A percentile compares a stretch with the other conserved stretches of the same genome.
Conservation (phyloP, 2,113 vertebrate genomes). For the Syngnathoides biaculeatus region DNA sequence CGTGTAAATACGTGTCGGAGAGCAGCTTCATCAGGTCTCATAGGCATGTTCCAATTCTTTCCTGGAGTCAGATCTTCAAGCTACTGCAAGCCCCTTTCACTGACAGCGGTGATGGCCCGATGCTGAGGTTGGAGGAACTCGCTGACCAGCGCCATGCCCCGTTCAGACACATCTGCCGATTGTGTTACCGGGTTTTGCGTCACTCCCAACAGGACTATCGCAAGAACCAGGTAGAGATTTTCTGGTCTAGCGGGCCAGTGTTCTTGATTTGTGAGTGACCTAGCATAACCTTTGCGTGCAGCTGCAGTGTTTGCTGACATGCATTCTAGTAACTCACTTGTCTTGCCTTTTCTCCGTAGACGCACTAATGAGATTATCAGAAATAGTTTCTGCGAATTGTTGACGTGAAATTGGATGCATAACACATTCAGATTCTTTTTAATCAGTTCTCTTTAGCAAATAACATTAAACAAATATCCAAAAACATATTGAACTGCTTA, state of each 20-base stretch:
- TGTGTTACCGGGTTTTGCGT: conserved; percentile 92
- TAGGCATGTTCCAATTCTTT: neutral
- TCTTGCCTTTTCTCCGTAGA: conserved; percentile 1
- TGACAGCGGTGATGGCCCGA: conserved; percentile 92
- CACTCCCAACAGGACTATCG: conserved; percentile 98
- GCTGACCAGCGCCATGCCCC: conserved; percentile 95
- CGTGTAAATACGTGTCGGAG: neutral
- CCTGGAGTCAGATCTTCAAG: conserved; percentile 87
- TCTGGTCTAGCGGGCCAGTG: neutral
- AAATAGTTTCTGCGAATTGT: neutral
- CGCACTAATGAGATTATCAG: conserved; percentile 3
- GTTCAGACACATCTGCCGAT: conserved; percentile 93
- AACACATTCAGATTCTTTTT: too few species aligned
- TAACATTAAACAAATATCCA: too few species aligned
- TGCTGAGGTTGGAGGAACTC: conserved; percentile 92
- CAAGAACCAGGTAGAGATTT: conserved; percentile 88
- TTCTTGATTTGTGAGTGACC: neutral
- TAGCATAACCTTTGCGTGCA: neutral
- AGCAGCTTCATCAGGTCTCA: neutral
- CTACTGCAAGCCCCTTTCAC: conserved; percentile 93
- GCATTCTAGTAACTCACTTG: neutral
- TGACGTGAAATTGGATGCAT: neutral
- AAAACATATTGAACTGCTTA: too few species aligned
- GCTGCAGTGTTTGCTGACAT: neutral
- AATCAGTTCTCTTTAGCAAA: too few species aligned